Evolutionary conservation across 2,888 invertebrate species (phyloP).

Genomic region (Drosophila colorata): DNA sequence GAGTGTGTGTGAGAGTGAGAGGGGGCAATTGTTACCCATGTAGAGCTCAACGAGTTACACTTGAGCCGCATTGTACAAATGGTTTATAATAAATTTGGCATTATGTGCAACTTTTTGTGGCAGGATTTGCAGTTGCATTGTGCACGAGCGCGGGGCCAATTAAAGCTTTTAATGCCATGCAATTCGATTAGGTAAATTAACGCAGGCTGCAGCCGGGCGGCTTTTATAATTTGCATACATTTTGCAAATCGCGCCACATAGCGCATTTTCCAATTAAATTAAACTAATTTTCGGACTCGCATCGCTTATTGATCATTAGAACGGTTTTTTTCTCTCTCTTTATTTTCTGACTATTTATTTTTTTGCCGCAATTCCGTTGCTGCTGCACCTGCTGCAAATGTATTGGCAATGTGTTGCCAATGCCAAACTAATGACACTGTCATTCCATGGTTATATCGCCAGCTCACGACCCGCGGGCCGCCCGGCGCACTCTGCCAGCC

Average conservation of each 20-base stretch:
- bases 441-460: constrained; percentile 42
- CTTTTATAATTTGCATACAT: constrained; percentile 71
- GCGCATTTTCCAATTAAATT: constrained; percentile 65
- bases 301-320: constrained; percentile 56
- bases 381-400: constrained; percentile 75
- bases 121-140: constrained; percentile 38
- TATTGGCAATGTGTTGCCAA: constrained; percentile 79
- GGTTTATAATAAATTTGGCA: constrained; percentile 70
- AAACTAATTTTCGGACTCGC: constrained; percentile 62
- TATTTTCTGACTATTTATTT: constrained; percentile 15
- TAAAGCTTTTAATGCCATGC: constrained; percentile 65
- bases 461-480: constrained; percentile 10
- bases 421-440: constrained; percentile 76
- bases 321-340: constrained; percentile 17
- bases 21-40: background rate
- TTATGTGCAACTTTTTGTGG: constrained; percentile 45
- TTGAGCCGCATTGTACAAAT: constrained; percentile 69
- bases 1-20: background rate
- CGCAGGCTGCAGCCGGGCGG: constrained; percentile 47
- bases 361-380: constrained; percentile 13
- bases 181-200: constrained; percentile 73
- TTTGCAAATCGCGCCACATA: constrained; percentile 25
- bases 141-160: constrained; percentile 49
- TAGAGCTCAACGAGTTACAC: constrained; percentile 49
- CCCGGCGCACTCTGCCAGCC: constrained; percentile 12